These are phyloP conservation scores for Girardia tigrina DNA, from an alignment of 2,888 invertebrate genomes.

Conservation along the genomic window DNA sequence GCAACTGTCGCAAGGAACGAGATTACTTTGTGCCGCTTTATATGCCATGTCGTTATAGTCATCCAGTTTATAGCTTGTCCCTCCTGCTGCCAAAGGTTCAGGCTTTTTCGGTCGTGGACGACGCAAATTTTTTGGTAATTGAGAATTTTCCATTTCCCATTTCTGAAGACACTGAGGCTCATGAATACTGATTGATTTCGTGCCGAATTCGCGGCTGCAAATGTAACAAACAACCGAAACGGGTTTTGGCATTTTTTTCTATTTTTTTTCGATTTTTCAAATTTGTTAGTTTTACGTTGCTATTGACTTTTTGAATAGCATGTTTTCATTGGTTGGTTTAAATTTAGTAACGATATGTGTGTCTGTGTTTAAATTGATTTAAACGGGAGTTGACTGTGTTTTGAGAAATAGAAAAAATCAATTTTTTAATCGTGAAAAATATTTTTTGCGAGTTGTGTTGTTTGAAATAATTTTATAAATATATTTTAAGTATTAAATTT, in stretches of 20 bases:
- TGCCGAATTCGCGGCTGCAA: constrained; percentile 37
- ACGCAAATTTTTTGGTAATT: constrained; percentile 34
- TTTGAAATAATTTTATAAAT: too few relatives aligned
- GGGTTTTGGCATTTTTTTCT: constrained; percentile 33
- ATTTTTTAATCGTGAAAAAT: too few relatives aligned
- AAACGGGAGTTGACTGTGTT: too few relatives aligned
- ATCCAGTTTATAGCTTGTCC: constrained; percentile 26
- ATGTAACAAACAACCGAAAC: constrained; percentile 38
- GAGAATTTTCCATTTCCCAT: constrained; percentile 35
- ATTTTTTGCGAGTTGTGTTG: too few relatives aligned
- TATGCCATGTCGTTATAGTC: constrained; percentile 54
- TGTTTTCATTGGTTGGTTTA: too few relatives aligned
- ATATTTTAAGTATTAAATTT: too few relatives aligned
- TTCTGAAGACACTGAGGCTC: constrained; percentile 38
- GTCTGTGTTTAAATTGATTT: too few relatives aligned
- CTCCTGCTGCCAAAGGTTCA: constrained; percentile 20
- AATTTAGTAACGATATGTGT: too few relatives aligned
- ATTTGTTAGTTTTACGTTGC: too few relatives aligned
- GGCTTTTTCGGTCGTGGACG: constrained; percentile 36
- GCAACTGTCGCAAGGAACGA: constrained; percentile 59
- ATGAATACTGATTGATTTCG: constrained; percentile 37
- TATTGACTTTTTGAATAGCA: too few relatives aligned
- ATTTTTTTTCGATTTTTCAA: too few relatives aligned
- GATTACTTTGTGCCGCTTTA: constrained; percentile 54
- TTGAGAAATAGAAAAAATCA: too few relatives aligned